Conservation (phyloP, 1,140 invertebrate species). For the Galendromus occidentalis region DNA sequence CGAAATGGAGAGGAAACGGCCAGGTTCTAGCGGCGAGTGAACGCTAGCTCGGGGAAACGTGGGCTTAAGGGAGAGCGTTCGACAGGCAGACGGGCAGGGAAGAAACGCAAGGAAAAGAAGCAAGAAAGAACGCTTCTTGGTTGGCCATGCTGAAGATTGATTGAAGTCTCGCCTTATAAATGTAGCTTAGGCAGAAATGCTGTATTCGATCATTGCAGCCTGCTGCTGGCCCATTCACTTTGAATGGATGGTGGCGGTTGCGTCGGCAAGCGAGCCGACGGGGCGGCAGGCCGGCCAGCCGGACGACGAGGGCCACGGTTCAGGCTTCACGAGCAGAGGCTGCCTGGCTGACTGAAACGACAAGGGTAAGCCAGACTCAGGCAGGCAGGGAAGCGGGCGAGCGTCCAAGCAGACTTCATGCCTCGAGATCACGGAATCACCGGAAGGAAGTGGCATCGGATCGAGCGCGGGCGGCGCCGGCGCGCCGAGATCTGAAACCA, state of each 20-base stretch:
- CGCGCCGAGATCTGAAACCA: slow-evolving; percentile 1
- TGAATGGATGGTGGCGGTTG: not conserved
- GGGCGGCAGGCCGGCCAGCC: not conserved
- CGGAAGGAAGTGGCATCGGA: slow-evolving; percentile 9
- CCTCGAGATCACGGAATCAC: slow-evolving; percentile 5
- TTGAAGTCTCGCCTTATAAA: slow-evolving; percentile 11
- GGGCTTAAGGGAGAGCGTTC: not conserved
- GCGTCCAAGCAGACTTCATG: not conserved
- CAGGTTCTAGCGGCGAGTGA: not conserved
- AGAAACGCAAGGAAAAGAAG: not conserved
- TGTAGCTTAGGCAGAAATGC: not conserved
- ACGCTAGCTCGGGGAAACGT: not conserved
- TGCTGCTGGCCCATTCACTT: not conserved
- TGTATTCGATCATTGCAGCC: slow-evolving; percentile 7
- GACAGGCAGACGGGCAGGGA: not conserved
- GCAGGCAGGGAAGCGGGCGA: not conserved
- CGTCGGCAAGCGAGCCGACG: not conserved
- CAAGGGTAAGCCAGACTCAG: not conserved
- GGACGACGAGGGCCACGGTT: not conserved
- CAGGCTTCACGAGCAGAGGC: not conserved
- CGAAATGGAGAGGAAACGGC: not conserved
- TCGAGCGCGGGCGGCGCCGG: too few relatives aligned
- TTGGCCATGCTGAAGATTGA: slow-evolving; percentile 3
- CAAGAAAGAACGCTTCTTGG: not conserved
- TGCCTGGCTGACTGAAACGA: not conserved